Base-by-base conservation (phyloP, 2,888 invertebrate species). In the Cephus rjabovi region DNA sequence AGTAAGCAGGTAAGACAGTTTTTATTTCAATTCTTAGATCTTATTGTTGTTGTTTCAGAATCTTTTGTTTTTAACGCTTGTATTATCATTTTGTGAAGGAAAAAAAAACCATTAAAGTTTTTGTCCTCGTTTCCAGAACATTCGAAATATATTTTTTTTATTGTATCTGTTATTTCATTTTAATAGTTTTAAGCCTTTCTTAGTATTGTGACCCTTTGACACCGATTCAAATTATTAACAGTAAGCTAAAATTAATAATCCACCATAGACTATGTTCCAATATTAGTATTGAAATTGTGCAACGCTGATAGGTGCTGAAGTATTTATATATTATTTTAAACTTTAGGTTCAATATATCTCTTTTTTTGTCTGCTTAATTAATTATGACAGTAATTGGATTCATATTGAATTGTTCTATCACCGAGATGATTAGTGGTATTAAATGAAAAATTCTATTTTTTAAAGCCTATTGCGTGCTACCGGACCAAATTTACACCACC, bases 401-500 rank as follows among this genome's bases (percentile, higher is more conserved):
- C 56, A 56, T 56, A 56, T 1, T 56, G 2, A 23, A 56, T 56
- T 56, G 23, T 23, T 56, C 9, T 23, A 23, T 56, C 56, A 56
- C 23, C 9, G 9, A 56, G 56, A 56, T 56, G 56, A 6, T 23
- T 56, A 56, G 2, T 23, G 23, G 2, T 56, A 56, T 1, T 56
- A 56, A 23, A 23, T 56, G 6, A 23, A 56, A 56, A 56, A 79
- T 75, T 76, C 73, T 69, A 71, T 81, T 79, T 82, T 86, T 87
- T 88, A 74, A 86, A 94, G 93, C 69, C 83, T 0, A 90, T 92
- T 56, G 93, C 93, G 84, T 96, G 94, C 88, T 97, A 97, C 88
- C 95, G 95, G 87, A 96, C 97, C 3, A 95, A 95, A 83, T 97
- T 96, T 89, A 94, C 95, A 81, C 96, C 97, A 1, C 96, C 97